A percentile compares a stretch with the other conserved stretches of the same genome.
These are phyloP conservation scores for Pseudorasbora parva DNA, from an alignment of 2,113 vertebrate genomes.

Conservation along the genomic window DNA sequence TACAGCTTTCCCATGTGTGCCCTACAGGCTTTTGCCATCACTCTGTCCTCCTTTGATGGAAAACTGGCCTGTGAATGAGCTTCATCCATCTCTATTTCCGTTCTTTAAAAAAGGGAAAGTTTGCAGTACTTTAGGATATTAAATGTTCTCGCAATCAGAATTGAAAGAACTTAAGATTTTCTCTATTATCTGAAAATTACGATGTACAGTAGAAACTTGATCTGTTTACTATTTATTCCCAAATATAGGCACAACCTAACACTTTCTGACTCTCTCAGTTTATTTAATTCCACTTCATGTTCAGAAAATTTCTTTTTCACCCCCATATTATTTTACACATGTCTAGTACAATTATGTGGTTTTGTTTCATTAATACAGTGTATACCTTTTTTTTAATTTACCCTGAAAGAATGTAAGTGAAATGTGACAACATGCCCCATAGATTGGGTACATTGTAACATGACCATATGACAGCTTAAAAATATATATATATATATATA, in stretches of 20 bases:
- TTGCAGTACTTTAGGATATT: background rate
- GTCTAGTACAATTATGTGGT: no score
- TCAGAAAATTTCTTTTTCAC: no score
- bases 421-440: no score
- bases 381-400: no score
- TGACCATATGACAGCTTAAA: no score
- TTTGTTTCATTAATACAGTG: no score
- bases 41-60: conserved; percentile 86
- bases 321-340: no score
- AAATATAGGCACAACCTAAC: background rate
- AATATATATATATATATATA: no score
- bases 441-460: no score
- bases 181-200: background rate
- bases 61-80: conserved; percentile 87
- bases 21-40: conserved; percentile 88
- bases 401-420: no score
- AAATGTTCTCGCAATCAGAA: background rate
- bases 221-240: background rate
- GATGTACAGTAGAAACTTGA: background rate
- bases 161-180: background rate
- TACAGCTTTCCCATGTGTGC: conserved; percentile 86
- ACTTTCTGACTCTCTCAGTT: no score
- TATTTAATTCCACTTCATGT: no score
- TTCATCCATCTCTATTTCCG: background rate
- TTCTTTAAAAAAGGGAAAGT: conserved; percentile 10